These are phyloP conservation scores for Caenorhabditis sp. DNA, from an alignment of 2,888 invertebrate genomes.

Conservation along the genomic window DNA sequence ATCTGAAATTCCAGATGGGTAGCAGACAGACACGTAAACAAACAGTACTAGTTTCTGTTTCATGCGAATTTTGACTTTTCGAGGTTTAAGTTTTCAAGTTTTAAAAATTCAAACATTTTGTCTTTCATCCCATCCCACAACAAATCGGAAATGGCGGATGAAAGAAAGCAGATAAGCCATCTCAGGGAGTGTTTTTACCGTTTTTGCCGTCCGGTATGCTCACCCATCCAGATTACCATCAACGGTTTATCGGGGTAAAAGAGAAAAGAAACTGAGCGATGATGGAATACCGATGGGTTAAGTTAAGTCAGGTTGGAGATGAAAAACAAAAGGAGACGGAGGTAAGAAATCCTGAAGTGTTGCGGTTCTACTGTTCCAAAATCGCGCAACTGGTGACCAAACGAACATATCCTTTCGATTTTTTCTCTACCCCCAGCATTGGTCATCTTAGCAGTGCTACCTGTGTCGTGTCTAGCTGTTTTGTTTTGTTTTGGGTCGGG, in stretches of 20 bases:
- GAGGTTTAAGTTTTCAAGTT: too few relatives aligned
- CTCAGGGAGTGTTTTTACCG: slow-evolving; percentile 16
- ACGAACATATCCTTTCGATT: not conserved
- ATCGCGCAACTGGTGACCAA: not conserved
- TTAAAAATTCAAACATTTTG: too few relatives aligned
- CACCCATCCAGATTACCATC: not conserved
- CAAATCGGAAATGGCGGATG: slow-evolving; percentile 13
- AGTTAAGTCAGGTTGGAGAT: not conserved
- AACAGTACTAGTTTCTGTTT: too few relatives aligned
- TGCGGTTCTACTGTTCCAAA: not conserved
- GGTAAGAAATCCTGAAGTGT: not conserved
- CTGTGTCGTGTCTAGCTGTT: not conserved
- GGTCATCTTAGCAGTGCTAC: not conserved
- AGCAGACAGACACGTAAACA: too few relatives aligned
- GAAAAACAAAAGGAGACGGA: not conserved
- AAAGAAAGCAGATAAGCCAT: slow-evolving; percentile 13
- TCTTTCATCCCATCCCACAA: not conserved
- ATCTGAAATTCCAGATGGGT: not conserved
- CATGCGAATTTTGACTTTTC: too few relatives aligned
- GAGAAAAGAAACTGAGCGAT: not conserved
- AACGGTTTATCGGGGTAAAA: not conserved
- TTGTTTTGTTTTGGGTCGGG: too few relatives aligned
- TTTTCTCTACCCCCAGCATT: not conserved
- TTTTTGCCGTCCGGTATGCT: not conserved
- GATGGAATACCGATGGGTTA: not conserved